Base-by-base conservation (phyloP, 2,797 vertebrate species). In the Sarcoramphus papa region DNA sequence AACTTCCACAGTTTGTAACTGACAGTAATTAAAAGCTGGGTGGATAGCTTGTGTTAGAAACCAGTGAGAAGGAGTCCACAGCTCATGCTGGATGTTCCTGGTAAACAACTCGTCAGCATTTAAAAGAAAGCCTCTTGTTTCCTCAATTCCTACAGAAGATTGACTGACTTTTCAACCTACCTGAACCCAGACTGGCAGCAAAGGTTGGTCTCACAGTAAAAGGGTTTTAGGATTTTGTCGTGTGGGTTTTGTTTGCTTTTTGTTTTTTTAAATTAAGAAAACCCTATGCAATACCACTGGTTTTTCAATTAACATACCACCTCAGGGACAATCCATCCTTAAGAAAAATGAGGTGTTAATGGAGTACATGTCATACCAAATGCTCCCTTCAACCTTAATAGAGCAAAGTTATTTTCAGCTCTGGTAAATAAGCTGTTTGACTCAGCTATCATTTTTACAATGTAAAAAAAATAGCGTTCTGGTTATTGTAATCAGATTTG, bases 71-170 rank as follows among this genome's bases (percentile, higher is more conserved):
- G 53, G 69, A 76, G 57, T 54, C 78, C 94, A 84, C 62, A 91
- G 90, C 70, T 95, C 79, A 68, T 92, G 82, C 80, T 94, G 68
- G 62, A 91, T 50, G 57, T 45, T 90, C 86, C 64, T 92, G 41
- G 83, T 65, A 95, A 97, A 97, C 72, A 88, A 74, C 67, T 91
- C 65, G 40, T 57, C 51, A 83, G 69, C 68, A 92, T 84, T 96
- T 83, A 91, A 95, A 95, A 97, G 91, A 67, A 97, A 97, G 69
- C 56, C 83, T 95, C 87, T 93, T 81, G 82, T 80, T 97, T 96
- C 89, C 94, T 97, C 74, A 90, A 27, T 68, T 96, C 68, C 86
- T 95, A 56, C 40, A 81, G 33, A 94, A 60, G 67, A 88, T 2
- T 80, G 70, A 78, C 74, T 72, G 77, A 95, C 65, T 70, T 84